Evolutionary conservation across 2,797 vertebrate species (phyloP).

Genomic region (Hypotaenidia philippensis): DNA sequence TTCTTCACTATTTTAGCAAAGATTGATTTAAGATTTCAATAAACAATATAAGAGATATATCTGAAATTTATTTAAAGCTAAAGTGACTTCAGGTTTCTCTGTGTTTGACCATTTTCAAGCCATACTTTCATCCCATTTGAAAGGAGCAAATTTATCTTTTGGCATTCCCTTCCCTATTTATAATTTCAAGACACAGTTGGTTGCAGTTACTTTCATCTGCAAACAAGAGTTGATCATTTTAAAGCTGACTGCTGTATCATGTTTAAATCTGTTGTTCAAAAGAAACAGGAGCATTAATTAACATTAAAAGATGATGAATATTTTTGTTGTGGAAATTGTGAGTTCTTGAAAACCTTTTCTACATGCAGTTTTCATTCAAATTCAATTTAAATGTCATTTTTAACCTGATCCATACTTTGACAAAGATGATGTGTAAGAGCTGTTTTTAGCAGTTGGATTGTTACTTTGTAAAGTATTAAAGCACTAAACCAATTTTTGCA

Average conservation of each 20-base stretch:
- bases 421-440: constrained; percentile 71
- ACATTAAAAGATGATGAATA: background rate
- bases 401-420: constrained; percentile 61
- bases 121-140: background rate
- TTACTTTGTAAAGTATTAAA: constrained; percentile 80
- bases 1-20: background rate
- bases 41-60: background rate
- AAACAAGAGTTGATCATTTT: background rate
- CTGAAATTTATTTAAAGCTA: background rate
- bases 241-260: background rate
- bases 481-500: constrained; percentile 80
- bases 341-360: constrained; percentile 58
- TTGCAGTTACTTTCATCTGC: background rate
- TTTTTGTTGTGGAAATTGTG: constrained; percentile 34
- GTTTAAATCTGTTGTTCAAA: constrained; percentile 25
- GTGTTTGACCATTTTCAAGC: background rate
- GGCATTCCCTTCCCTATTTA: background rate
- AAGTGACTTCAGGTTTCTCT: background rate
- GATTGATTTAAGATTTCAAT: background rate
- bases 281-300: constrained; percentile 26
- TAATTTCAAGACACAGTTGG: background rate
- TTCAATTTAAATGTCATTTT: constrained; percentile 61
- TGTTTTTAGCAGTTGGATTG: constrained; percentile 71
- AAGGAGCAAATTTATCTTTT: background rate
- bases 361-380: constrained; percentile 59